These are phyloP conservation scores for Montifringilla adamsi DNA, from an alignment of 2,113 vertebrate species.

Conservation along the genomic window DNA sequence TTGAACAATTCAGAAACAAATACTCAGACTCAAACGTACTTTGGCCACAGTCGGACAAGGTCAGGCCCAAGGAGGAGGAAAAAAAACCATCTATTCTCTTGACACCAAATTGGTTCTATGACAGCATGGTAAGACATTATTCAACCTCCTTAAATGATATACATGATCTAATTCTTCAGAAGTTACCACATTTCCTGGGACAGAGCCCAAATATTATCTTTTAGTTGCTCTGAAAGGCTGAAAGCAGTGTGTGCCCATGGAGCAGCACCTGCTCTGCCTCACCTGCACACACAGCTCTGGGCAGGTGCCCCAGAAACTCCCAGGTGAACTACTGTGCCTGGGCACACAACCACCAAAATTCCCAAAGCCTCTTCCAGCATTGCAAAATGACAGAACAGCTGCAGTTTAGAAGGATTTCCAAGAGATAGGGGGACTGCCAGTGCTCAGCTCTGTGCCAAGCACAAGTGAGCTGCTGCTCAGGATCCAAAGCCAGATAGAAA, in stretches of 20 bases:
- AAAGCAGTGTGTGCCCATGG: background rate
- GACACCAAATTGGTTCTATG: background rate
- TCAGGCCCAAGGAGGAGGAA: background rate
- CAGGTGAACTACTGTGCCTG: background rate
- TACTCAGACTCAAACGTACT: background rate
- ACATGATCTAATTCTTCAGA: background rate
- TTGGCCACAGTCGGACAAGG: background rate
- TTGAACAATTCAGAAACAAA: background rate
- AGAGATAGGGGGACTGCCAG: background rate
- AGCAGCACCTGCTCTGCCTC: background rate
- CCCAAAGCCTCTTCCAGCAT: background rate
- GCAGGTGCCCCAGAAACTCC: background rate
- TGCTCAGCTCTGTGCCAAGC: background rate
- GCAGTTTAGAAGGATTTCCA: background rate
- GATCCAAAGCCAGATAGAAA: background rate
- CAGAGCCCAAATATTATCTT: background rate
- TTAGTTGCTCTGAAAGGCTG: background rate
- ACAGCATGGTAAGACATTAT: background rate
- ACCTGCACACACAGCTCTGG: background rate
- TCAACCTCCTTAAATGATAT: background rate
- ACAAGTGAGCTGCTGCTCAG: background rate
- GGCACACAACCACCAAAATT: background rate
- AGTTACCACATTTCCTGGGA: background rate
- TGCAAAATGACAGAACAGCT: background rate
- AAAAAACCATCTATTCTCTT: background rate